Conservation (phyloP, 2,113 vertebrate species). For the Gopherus flavomarginatus region DNA sequence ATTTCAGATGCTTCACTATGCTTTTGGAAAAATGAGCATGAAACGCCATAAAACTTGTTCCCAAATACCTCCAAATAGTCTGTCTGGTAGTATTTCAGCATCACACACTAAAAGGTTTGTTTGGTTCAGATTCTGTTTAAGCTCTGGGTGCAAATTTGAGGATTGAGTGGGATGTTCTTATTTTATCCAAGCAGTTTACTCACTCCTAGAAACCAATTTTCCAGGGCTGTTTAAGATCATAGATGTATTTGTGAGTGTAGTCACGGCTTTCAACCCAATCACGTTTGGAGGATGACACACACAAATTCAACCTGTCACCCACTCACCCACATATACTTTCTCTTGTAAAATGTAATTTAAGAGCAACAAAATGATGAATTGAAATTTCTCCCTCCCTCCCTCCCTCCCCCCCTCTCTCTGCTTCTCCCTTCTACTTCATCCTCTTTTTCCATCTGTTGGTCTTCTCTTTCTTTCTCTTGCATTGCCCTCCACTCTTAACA, state of each 20-base stretch:
- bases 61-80: background rate
- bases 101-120: conserved; percentile 17
- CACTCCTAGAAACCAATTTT: background rate
- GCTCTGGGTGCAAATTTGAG: background rate
- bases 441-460: background rate
- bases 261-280: background rate
- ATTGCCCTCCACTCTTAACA: background rate
- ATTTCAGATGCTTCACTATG: background rate
- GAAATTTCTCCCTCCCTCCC: background rate
- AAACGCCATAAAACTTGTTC: background rate
- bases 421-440: background rate
- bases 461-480: background rate
- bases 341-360: background rate
- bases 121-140: background rate
- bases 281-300: background rate
- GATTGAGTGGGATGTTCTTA: accelerated
- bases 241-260: background rate
- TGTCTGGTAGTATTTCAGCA: background rate
- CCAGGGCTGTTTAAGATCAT: background rate
- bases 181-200: background rate
- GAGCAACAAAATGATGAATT: background rate
- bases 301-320: background rate
- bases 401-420: background rate
- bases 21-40: background rate
- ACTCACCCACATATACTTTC: background rate